Evolutionary conservation across 1,140 invertebrate genomes (phyloP).

Genomic region (Amyelois transitella): DNA sequence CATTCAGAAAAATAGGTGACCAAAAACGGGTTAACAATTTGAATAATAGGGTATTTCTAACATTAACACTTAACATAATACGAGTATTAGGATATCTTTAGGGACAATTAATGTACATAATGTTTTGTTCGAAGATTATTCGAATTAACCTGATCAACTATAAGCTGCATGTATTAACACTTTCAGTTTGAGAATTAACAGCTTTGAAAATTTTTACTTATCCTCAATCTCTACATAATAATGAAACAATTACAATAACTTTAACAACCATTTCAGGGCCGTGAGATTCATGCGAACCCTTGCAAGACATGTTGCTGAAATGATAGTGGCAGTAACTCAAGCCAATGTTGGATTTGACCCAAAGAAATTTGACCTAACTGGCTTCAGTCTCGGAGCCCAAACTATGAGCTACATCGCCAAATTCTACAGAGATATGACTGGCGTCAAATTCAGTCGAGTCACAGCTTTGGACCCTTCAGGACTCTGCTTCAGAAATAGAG

Average conservation of each 20-base stretch:
- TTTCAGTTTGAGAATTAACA: too few relatives aligned
- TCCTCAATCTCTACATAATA: too few relatives aligned
- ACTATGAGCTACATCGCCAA: conserved; percentile 53
- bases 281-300: conserved; percentile 36
- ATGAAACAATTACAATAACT: not conserved
- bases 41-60: too few relatives aligned
- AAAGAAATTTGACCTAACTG: conserved; percentile 43
- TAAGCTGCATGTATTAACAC: too few relatives aligned
- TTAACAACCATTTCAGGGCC: conserved; percentile 33
- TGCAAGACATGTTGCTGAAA: conserved; percentile 40
- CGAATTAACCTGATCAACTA: too few relatives aligned
- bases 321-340: conserved; percentile 26
- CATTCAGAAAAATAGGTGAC: too few relatives aligned
- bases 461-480: conserved; percentile 55
- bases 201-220: too few relatives aligned
- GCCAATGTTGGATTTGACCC: conserved; percentile 39
- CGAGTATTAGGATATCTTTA: too few relatives aligned
- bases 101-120: too few relatives aligned
- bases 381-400: conserved; percentile 52
- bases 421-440: conserved; percentile 42
- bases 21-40: too few relatives aligned
- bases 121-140: too few relatives aligned
- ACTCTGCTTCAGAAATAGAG: conserved; percentile 51
- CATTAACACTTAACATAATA: too few relatives aligned
- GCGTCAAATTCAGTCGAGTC: conserved; percentile 46